phyloP scores from a whole-genome alignment of 2,113 vertebrate genomes.

The Leuciscus idus region DNA sequence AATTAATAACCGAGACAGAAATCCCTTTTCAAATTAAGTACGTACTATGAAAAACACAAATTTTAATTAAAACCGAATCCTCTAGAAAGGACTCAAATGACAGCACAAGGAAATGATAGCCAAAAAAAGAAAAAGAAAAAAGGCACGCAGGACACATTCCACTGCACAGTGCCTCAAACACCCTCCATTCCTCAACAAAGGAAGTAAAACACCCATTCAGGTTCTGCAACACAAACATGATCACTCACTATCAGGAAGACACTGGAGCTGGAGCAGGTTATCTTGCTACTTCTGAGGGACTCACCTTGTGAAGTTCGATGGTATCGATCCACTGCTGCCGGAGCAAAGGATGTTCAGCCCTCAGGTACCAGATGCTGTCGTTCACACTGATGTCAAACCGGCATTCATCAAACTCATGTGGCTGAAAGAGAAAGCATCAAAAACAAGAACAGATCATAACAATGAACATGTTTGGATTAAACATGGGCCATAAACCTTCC shows the following conservation, averaged over 20 bases:
- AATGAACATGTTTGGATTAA: conserved; percentile 6
- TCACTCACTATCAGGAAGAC: background rate
- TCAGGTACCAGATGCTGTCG: conserved; percentile 96
- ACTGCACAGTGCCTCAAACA: background rate
- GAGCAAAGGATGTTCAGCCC: conserved; percentile 92
- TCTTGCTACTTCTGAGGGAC: background rate
- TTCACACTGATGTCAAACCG: conserved; percentile 98
- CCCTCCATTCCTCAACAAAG: background rate
- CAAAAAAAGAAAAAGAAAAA: background rate
- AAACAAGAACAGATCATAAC: conserved; percentile 1
- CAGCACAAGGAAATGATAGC: conserved; percentile 1
- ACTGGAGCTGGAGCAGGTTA: background rate
- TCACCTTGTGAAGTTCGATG: conserved; percentile 96
- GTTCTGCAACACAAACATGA: conserved; percentile 15
- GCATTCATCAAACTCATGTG: conserved; percentile 98
- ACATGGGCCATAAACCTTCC: background rate
- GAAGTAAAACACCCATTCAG: background rate
- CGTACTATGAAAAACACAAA: background rate
- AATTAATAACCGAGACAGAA: background rate
- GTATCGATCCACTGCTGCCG: conserved; percentile 94
- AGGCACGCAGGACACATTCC: background rate
- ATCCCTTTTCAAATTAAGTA: background rate
- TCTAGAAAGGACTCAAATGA: background rate
- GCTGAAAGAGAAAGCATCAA: conserved; percentile 73
- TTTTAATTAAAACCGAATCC: background rate